Percentiles rank a stretch among this genome's conserved stretches.
Evolutionary conservation across 2,888 invertebrate species (phyloP).

Genomic region (Stenotaenia linearis): DNA sequence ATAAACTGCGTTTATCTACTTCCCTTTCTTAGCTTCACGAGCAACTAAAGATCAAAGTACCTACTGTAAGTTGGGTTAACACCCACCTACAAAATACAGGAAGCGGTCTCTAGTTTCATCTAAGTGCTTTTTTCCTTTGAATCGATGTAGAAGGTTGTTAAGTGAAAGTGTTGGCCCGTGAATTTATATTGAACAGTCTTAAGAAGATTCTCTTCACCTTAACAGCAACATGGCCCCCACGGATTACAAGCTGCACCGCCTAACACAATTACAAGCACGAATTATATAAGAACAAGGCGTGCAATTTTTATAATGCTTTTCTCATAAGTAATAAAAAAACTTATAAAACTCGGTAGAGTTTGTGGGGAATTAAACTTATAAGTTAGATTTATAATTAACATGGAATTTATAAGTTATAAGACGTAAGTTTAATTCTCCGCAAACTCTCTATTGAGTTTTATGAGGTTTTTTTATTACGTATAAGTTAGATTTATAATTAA

Average conservation of each 20-base stretch:
- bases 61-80: neutral
- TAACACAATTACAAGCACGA: slow-evolving; percentile 9
- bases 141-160: neutral
- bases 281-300: neutral
- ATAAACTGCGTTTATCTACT: too few species aligned
- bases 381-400: too few species aligned
- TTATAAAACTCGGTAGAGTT: too few species aligned
- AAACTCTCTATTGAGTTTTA: too few species aligned
- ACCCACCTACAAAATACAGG: slow-evolving; percentile 11
- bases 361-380: too few species aligned
- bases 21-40: neutral
- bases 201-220: slow-evolving; percentile 7
- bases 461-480: too few species aligned
- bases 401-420: too few species aligned
- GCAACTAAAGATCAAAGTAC: neutral
- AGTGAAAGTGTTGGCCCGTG: slow-evolving; percentile 26
- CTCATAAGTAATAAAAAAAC: neutral
- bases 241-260: slow-evolving; percentile 14
- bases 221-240: neutral
- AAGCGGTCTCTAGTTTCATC: neutral
- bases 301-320: neutral
- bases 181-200: slow-evolving; percentile 26
- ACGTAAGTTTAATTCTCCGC: too few species aligned
- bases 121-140: slow-evolving; percentile 14
- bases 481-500: too few species aligned